Percentiles rank a stretch among this genome's conserved stretches.
These are phyloP conservation scores for Hoplodrina blanda DNA, from an alignment of 2,888 invertebrate species.

Conservation along the genomic window DNA sequence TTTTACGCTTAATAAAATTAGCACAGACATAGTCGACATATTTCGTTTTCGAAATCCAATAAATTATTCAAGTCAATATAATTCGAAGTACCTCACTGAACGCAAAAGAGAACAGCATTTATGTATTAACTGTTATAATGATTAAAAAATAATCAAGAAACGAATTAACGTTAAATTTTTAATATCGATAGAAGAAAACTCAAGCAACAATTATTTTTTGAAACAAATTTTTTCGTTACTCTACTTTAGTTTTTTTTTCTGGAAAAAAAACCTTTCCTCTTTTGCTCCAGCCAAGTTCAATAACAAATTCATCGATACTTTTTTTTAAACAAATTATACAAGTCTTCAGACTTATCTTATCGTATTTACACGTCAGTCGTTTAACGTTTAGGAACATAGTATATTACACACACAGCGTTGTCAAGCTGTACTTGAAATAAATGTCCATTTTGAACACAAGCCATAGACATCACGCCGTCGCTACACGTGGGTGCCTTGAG, in stretches of 20 bases:
- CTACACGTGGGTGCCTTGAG: slow-evolving; percentile 86
- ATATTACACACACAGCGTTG: slow-evolving; percentile 70
- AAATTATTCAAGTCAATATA: slow-evolving; percentile 44
- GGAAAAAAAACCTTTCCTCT: neutral
- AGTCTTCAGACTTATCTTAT: slow-evolving; percentile 60
- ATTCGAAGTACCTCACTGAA: slow-evolving; percentile 21
- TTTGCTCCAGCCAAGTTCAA: slow-evolving; percentile 14
- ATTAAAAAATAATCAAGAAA: neutral
- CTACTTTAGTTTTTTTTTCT: neutral
- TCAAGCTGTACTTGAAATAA: slow-evolving; percentile 38
- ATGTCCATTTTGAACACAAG: slow-evolving; percentile 64
- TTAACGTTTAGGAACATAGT: slow-evolving; percentile 67
- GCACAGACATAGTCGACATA: slow-evolving; percentile 13
- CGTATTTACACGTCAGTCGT: slow-evolving; percentile 75
- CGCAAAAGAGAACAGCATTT: neutral
- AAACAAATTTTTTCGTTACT: neutral
- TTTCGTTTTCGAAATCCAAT: slow-evolving; percentile 39
- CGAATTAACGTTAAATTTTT: neutral
- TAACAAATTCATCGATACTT: slow-evolving; percentile 27
- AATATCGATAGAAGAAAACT: neutral
- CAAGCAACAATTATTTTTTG: neutral
- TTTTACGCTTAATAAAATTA: slow-evolving; percentile 17
- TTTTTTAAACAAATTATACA: slow-evolving; percentile 40
- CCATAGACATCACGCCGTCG: slow-evolving; percentile 58
- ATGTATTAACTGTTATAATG: neutral